phyloP scores from a whole-genome alignment of 1,140 invertebrate genomes.

The Tenebrio molitor region DNA sequence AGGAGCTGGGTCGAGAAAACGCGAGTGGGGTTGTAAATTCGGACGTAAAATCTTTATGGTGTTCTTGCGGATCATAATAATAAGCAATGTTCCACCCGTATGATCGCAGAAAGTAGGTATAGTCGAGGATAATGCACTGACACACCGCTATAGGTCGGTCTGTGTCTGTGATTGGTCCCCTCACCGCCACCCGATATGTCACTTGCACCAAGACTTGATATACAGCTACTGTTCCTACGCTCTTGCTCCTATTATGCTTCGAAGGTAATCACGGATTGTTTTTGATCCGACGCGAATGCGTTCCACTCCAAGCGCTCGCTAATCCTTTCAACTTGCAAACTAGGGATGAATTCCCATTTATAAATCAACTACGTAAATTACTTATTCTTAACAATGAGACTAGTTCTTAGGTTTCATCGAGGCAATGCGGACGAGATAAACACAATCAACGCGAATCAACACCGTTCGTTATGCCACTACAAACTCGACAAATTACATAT shows the following conservation, averaged over 20 bases:
- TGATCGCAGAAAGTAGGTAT: conserved; percentile 11
- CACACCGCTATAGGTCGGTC: background rate
- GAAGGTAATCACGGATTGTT: conserved; percentile 39
- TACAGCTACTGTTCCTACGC: conserved; percentile 29
- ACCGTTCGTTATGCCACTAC: no score
- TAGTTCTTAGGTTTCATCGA: no score
- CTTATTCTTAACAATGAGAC: no score
- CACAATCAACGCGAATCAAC: no score
- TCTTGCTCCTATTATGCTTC: conserved; percentile 1
- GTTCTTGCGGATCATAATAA: conserved; percentile 44
- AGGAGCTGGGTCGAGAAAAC: conserved; percentile 32
- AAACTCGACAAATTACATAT: no score
- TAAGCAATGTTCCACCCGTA: conserved; percentile 38
- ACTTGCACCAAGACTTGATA: conserved; percentile 33
- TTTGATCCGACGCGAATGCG: background rate
- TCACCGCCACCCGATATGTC: conserved; percentile 13
- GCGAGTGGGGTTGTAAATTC: conserved; percentile 42
- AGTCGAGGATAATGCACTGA: conserved; percentile 8
- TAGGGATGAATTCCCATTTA: no score
- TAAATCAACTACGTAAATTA: no score
- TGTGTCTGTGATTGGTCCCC: background rate
- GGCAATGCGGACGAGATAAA: no score
- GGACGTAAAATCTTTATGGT: conserved; percentile 41
- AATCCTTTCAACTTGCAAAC: no score
- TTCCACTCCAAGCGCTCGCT: no score